These are phyloP conservation scores for Haemorhous mexicanus DNA, from an alignment of 2,113 vertebrate genomes.

Conservation along the genomic window DNA sequence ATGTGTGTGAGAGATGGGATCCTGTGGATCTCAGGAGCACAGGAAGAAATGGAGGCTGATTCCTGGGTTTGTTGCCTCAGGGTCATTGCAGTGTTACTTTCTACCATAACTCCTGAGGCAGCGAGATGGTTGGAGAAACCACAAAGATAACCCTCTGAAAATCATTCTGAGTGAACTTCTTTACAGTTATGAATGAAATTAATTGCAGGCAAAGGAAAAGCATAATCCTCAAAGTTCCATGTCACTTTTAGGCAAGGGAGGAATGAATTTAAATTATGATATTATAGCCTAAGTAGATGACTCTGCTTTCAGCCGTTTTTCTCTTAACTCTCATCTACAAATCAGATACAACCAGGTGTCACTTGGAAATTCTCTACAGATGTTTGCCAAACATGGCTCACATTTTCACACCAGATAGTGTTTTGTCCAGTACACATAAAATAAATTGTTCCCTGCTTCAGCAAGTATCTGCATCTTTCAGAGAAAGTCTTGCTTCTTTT, in stretches of 20 bases:
- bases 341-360: not conserved
- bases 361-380: not conserved
- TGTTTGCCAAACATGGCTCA: not conserved
- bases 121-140: not conserved
- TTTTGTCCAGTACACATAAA: not conserved
- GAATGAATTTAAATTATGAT: not conserved
- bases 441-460: not conserved
- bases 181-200: not conserved
- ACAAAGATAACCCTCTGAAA: not conserved
- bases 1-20: not conserved
- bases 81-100: not conserved
- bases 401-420: not conserved
- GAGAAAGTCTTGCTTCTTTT: not conserved
- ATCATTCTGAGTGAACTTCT: not conserved
- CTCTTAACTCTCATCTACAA: not conserved
- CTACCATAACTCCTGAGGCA: not conserved
- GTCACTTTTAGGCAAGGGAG: not conserved
- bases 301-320: not conserved
- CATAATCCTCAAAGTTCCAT: not conserved
- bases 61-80: not conserved
- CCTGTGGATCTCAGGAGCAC: not conserved
- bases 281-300: not conserved
- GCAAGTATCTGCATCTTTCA: not conserved
- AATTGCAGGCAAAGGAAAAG: not conserved
- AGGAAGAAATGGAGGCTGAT: not conserved